phyloP scores from a whole-genome alignment of 1,140 invertebrate species.

The Solen grandis region DNA sequence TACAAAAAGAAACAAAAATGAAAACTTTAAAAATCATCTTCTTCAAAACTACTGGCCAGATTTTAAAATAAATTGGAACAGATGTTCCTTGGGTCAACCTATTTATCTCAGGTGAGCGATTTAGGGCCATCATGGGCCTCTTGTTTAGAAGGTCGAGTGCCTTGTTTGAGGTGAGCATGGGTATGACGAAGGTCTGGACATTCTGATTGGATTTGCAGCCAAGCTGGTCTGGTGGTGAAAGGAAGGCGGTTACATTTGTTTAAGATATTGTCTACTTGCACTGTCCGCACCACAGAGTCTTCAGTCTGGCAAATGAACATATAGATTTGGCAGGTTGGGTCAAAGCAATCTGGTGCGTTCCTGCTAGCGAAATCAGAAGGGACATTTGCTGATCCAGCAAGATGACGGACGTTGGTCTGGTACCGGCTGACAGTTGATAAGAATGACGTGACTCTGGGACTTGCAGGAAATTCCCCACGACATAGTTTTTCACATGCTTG shows the following conservation, averaged over 20 bases:
- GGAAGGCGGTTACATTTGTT: not conserved
- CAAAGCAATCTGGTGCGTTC: conserved; percentile 28
- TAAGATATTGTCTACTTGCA: conserved; percentile 6
- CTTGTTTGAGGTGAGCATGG: conserved; percentile 39
- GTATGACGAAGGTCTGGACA: conserved; percentile 41
- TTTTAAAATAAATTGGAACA: no score
- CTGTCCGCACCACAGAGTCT: conserved; percentile 6
- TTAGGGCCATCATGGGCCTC: no score
- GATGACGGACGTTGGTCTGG: conserved; percentile 29
- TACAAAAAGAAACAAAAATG: no score
- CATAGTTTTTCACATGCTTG: conserved; percentile 45
- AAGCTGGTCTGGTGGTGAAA: conserved; percentile 30
- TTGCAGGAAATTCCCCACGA: conserved; percentile 53
- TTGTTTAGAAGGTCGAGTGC: conserved; percentile 55
- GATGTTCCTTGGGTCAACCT: no score
- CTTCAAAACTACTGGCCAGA: no score
- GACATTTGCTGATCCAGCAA: conserved; percentile 37
- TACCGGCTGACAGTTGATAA: conserved; percentile 44
- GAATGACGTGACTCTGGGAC: conserved; percentile 49
- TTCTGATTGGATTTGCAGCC: conserved; percentile 37
- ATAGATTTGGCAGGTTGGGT: conserved; percentile 35
- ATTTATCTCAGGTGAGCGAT: no score
- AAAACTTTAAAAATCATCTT: no score
- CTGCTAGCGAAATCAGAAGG: conserved; percentile 51
- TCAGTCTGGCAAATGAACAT: conserved; percentile 1